Evolutionary conservation across 2,113 vertebrate genomes (phyloP).

Genomic region (Dryoscopus gambensis): DNA sequence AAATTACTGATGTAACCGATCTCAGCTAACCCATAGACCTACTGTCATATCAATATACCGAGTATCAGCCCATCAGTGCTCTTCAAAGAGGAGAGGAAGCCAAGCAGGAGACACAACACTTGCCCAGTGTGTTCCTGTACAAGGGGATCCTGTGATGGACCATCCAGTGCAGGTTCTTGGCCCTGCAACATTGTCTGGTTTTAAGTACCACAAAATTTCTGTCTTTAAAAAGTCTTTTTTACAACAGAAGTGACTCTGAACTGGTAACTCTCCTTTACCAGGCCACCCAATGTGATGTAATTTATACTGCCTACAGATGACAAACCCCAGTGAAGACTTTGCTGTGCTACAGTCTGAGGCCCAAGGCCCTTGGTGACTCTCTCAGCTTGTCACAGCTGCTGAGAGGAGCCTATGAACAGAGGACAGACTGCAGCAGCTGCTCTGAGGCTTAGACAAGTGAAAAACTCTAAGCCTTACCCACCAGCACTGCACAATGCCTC

Average conservation of each 20-base stretch:
- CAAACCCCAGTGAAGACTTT: background rate
- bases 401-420: background rate
- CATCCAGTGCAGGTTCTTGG: background rate
- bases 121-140: background rate
- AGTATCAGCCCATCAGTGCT: background rate
- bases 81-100: background rate
- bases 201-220: background rate
- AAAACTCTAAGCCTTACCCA: background rate
- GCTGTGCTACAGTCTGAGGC: background rate
- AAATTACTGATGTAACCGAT: background rate
- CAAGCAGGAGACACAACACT: background rate
- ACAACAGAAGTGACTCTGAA: background rate
- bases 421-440: background rate
- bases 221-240: background rate
- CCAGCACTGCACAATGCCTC: background rate
- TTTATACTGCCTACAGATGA: background rate
- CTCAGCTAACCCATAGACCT: background rate
- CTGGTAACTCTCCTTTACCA: background rate
- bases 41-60: no score
- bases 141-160: background rate
- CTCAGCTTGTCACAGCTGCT: background rate
- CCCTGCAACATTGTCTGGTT: background rate
- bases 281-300: accelerated
- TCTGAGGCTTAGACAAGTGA: background rate
- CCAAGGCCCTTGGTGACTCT: background rate